phyloP scores from a whole-genome alignment of 2,888 invertebrate genomes.

The Amphimallon solstitiale region DNA sequence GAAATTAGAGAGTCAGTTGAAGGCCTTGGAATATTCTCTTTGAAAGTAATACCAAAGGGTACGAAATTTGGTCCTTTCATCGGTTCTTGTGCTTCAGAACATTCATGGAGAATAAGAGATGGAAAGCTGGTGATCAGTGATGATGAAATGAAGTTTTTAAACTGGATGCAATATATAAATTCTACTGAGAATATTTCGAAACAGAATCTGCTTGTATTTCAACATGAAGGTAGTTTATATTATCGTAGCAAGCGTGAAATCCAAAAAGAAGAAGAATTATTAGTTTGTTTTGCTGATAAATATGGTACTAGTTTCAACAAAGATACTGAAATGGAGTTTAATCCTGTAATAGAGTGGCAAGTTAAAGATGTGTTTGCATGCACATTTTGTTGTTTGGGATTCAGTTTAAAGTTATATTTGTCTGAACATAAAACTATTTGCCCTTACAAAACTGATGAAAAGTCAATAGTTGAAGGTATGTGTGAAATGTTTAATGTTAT shows the following conservation, averaged over 20 bases:
- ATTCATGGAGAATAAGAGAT: not conserved
- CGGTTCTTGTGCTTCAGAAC: not conserved
- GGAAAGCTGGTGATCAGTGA: not conserved
- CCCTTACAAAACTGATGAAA: not conserved
- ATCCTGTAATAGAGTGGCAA: not conserved
- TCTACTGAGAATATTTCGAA: not conserved
- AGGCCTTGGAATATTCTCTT: not conserved
- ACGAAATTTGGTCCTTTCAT: conserved; percentile 10
- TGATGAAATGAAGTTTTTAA: not conserved
- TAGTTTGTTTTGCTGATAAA: not conserved
- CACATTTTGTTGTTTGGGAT: conserved; percentile 14
- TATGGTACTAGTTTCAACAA: not conserved
- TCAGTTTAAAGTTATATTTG: not conserved
- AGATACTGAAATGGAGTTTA: not conserved
- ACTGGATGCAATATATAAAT: conserved; percentile 17
- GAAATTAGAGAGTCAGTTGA: not conserved
- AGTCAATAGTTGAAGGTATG: not conserved
- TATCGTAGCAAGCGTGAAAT: not conserved
- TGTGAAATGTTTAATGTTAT: no score
- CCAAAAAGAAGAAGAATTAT: not conserved
- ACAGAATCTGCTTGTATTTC: not conserved
- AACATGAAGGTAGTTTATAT: not conserved
- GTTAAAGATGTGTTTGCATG: not conserved
- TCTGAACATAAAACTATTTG: not conserved
- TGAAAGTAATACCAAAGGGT: conserved; percentile 6